Conservation (phyloP, 2,888 invertebrate genomes). For the Drosophila peninsularis region DNA sequence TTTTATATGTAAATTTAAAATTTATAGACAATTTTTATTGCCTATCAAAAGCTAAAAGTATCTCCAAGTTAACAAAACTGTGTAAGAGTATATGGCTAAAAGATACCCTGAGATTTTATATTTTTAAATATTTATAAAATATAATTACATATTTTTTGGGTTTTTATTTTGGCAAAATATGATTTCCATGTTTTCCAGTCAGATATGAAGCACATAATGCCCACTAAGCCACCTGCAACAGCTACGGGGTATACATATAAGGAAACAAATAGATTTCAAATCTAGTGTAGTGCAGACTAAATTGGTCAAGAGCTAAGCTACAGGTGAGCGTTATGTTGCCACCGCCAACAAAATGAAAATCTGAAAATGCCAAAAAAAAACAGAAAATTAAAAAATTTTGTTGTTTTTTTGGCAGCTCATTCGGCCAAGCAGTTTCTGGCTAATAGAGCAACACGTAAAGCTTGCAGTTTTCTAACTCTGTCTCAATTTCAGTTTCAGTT, state of each 20-base stretch:
- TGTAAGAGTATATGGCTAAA: no score
- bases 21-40: background rate
- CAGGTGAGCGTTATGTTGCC: background rate
- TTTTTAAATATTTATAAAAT: no score
- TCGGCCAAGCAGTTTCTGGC: constrained; percentile 30
- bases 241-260: background rate
- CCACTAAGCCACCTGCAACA: background rate
- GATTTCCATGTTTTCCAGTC: no score
- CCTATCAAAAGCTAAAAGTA: background rate
- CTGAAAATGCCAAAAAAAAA: background rate
- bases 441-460: constrained; percentile 30
- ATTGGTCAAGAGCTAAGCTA: background rate
- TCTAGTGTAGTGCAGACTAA: background rate
- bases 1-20: background rate
- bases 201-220: background rate
- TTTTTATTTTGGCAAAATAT: no score
- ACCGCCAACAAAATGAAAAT: background rate
- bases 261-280: constrained; percentile 1
- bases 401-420: constrained; percentile 17
- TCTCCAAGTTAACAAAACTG: background rate
- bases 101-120: background rate
- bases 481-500: constrained; percentile 24
- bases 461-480: constrained; percentile 40
- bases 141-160: no score
- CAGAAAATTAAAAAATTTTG: constrained; percentile 19